phyloP scores from a whole-genome alignment of 2,888 invertebrate genomes.

The Acrobasis consociella region DNA sequence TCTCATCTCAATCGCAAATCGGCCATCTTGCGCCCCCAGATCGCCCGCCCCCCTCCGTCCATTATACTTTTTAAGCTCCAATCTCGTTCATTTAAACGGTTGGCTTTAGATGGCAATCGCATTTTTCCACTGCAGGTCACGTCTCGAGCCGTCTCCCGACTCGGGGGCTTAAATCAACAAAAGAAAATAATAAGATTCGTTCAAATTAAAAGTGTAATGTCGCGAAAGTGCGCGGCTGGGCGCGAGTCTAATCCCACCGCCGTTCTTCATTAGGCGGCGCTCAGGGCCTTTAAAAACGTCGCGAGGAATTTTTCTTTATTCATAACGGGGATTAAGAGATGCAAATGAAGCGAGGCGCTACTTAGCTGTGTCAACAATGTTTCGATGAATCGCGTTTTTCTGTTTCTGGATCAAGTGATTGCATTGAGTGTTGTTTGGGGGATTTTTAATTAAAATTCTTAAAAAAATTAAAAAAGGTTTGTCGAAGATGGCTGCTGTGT shows the following conservation, averaged over 20 bases:
- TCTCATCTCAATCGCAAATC: conserved; percentile 83
- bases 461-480: background rate
- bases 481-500: too few species aligned
- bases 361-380: conserved; percentile 81
- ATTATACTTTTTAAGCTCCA: conserved; percentile 89
- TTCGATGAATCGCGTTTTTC: conserved; percentile 50
- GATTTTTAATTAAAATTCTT: background rate
- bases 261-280: conserved; percentile 75
- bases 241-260: conserved; percentile 66
- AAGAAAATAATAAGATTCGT: conserved; percentile 87
- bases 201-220: conserved; percentile 89
- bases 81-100: conserved; percentile 88
- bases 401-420: conserved; percentile 13
- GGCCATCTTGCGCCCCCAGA: conserved; percentile 81
- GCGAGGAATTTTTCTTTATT: conserved; percentile 80
- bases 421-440: conserved; percentile 7
- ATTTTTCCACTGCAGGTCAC: conserved; percentile 88
- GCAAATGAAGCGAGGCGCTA: conserved; percentile 80
- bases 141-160: conserved; percentile 83
- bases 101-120: conserved; percentile 88
- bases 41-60: conserved; percentile 80
- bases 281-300: conserved; percentile 72
- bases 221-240: conserved; percentile 68
- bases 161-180: conserved; percentile 87
- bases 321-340: conserved; percentile 81